phyloP scores from a whole-genome alignment of 2,113 vertebrate species.

The Lagenorhynchus albirostris region DNA sequence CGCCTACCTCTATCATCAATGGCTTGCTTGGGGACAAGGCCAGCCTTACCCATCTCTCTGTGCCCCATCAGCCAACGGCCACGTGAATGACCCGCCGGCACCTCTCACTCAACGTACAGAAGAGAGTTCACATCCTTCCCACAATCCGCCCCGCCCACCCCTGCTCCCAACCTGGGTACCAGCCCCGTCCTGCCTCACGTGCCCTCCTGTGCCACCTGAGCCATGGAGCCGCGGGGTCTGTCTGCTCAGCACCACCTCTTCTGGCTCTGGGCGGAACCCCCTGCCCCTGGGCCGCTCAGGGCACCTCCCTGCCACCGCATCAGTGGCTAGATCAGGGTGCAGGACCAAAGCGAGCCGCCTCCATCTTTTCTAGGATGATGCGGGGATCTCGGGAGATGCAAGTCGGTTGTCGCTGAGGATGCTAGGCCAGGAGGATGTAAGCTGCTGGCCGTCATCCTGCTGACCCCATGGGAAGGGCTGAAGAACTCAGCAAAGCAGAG shows the following conservation, averaged over 20 bases:
- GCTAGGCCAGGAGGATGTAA: not conserved
- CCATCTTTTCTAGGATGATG: not conserved
- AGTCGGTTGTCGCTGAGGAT: not conserved
- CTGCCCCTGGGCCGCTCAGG: no score
- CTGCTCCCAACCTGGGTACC: fast-evolving
- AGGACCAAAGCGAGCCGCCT: not conserved
- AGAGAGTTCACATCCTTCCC: not conserved
- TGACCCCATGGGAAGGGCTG: not conserved
- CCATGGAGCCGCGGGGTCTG: not conserved
- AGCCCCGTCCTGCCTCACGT: not conserved
- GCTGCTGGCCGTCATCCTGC: not conserved
- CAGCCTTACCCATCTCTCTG: not conserved
- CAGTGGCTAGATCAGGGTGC: not conserved
- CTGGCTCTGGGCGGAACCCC: not conserved
- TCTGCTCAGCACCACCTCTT: fast-evolving
- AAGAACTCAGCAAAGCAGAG: not conserved
- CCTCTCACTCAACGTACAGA: not conserved
- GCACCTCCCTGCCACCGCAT: not conserved
- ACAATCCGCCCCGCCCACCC: no score
- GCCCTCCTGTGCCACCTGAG: fast-evolving
- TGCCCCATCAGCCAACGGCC: not conserved
- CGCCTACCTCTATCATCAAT: not conserved
- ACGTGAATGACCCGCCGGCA: not conserved
- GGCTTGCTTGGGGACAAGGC: not conserved
- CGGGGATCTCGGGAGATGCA: not conserved